These are phyloP conservation scores for Leptopilina myrica DNA, from an alignment of 2,888 invertebrate genomes.

Conservation along the genomic window DNA sequence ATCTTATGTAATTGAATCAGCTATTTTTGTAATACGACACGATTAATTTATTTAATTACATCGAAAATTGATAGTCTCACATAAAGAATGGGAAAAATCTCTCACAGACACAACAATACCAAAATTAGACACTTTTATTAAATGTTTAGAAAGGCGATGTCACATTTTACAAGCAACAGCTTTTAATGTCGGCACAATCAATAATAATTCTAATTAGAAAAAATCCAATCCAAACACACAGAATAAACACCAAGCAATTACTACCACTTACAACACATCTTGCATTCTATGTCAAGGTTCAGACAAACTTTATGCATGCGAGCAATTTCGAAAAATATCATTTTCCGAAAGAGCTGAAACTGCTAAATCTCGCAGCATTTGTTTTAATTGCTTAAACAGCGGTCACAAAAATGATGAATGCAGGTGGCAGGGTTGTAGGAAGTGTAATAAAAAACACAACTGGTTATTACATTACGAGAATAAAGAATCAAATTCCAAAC, in stretches of 20 bases:
- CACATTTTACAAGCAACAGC: not conserved
- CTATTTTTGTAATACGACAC: no score
- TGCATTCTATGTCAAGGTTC: not conserved
- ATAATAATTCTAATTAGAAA: not conserved
- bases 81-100: conserved; percentile 14
- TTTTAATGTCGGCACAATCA: not conserved
- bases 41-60: not conserved
- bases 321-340: not conserved
- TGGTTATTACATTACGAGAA: not conserved
- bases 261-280: not conserved
- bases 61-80: not conserved
- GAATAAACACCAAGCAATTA: not conserved
- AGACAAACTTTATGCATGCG: not conserved
- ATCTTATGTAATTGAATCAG: no score
- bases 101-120: not conserved
- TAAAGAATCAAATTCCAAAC: not conserved
- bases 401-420: not conserved
- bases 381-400: not conserved
- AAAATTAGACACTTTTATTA: not conserved
- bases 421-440: not conserved
- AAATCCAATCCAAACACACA: not conserved
- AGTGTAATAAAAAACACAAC: not conserved
- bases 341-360: not conserved
- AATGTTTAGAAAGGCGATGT: not conserved
- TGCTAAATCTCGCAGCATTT: not conserved